Evolutionary conservation across 2,888 invertebrate species (phyloP), one percentile per base, ranked within the genome.

Genomic region (Sisyra nigra): DNA sequence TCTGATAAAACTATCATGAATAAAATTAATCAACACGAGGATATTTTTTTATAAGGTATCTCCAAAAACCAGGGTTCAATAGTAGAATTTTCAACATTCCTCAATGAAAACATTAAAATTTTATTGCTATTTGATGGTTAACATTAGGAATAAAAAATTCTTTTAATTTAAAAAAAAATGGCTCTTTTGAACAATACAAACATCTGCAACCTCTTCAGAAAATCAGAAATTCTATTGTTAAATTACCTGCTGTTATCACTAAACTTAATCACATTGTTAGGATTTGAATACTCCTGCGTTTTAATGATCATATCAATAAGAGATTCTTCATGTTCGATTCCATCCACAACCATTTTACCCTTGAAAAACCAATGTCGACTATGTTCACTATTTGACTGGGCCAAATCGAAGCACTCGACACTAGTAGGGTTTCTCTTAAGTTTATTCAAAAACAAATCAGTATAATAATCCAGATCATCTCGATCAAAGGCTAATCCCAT

Each of bases 341-440:
- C 89, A 66, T 96, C 86, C 39, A 94, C 69, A 40, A 87, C 62
- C 67, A 93, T 77, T 56, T 77, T 76, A 0, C 94, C 94, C 68
- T 88, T 88, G 64, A 97, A 97, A 67, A 97, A 97, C 97, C 97
- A 97, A 69, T 98, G 97, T 4, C 97, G 74, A 47, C 93, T 93
- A 62, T 98, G 97, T 60, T 98, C 97, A 61, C 94, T 93, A 60
- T 96, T 96, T 24, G 92, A 92, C 63, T 98, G 97, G 3, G 97
- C 97, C 51, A 97, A 74, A 67, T 97, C 97, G 66, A 97, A 96
- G 54, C 94, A 80, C 60, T 98, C 97, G 1, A 97, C 94, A 57
- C 88, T 93, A 0, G 96, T 96, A 14, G 97, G 97, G 65, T 97
- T 88, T 43, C 94, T 71, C 53, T 83, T 80, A 15, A 93, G 62